Conservation (phyloP, 2,113 vertebrate species). For the Macaca mulatta region DNA sequence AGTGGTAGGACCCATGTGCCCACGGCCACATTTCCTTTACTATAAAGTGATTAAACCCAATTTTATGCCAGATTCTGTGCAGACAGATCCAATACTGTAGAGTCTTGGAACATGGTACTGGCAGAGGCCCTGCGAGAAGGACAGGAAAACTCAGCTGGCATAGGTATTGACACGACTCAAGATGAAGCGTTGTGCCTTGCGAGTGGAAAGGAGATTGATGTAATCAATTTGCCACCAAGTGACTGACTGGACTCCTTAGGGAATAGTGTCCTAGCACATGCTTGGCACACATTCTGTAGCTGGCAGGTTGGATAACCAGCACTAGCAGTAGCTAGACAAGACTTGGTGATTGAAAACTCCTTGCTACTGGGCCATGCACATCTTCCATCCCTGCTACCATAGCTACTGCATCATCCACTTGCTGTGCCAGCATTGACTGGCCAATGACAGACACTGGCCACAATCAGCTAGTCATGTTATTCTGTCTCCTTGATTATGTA, state of each 20-base stretch:
- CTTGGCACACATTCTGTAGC: background rate
- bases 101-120: background rate
- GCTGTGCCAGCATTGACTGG: background rate
- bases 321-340: background rate
- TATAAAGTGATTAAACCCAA: accelerated
- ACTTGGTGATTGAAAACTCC: background rate
- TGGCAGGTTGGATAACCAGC: background rate
- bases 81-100: background rate
- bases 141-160: background rate
- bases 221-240: background rate
- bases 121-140: background rate
- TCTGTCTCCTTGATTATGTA: background rate
- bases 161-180: background rate
- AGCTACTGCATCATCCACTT: background rate
- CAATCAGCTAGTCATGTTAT: no score
- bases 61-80: background rate
- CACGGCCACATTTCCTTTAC: background rate
- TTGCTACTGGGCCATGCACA: background rate
- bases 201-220: background rate
- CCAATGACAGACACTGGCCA: no score
- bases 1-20: background rate
- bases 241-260: background rate
- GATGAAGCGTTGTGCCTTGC: background rate
- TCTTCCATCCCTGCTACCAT: background rate
- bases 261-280: no score